phyloP scores from a whole-genome alignment of 2,113 vertebrate genomes.

The Dendrocopos noguchii region DNA sequence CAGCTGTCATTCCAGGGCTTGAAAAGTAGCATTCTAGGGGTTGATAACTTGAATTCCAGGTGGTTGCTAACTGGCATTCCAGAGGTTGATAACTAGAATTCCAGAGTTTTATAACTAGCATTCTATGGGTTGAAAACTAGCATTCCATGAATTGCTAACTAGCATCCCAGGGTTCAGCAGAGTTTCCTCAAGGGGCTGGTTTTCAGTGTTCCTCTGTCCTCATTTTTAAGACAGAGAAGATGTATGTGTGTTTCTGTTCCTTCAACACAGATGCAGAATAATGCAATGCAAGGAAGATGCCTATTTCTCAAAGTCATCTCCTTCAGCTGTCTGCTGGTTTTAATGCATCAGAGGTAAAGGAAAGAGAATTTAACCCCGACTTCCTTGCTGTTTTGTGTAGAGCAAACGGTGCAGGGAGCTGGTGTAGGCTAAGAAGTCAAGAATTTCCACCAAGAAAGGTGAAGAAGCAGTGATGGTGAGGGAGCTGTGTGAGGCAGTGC shows the following conservation, averaged over 20 bases:
- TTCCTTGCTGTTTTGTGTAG: not conserved
- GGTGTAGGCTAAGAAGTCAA: not conserved
- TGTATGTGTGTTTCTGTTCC: fast-evolving
- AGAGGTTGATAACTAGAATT: not conserved
- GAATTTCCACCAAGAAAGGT: not conserved
- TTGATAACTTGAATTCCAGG: no score
- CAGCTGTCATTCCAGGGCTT: not conserved
- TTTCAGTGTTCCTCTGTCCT: not conserved
- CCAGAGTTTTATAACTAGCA: not conserved
- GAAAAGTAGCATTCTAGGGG: not conserved
- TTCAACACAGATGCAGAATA: not conserved
- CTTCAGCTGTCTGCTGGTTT: not conserved
- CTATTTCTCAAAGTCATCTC: not conserved
- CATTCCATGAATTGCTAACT: not conserved
- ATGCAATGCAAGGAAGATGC: not conserved
- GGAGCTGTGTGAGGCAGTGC: not conserved
- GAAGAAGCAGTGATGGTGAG: not conserved
- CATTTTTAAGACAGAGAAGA: not conserved
- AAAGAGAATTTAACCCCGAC: not conserved
- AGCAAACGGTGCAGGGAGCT: not conserved
- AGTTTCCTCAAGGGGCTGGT: not conserved
- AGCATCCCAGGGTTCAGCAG: not conserved
- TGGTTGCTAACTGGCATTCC: not conserved
- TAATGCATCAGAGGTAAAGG: not conserved
- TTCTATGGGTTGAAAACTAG: no score